Percentiles rank a stretch among this genome's conserved stretches.
Evolutionary conservation across 2,888 invertebrate species (phyloP).

Genomic region (Rhagium mordax): DNA sequence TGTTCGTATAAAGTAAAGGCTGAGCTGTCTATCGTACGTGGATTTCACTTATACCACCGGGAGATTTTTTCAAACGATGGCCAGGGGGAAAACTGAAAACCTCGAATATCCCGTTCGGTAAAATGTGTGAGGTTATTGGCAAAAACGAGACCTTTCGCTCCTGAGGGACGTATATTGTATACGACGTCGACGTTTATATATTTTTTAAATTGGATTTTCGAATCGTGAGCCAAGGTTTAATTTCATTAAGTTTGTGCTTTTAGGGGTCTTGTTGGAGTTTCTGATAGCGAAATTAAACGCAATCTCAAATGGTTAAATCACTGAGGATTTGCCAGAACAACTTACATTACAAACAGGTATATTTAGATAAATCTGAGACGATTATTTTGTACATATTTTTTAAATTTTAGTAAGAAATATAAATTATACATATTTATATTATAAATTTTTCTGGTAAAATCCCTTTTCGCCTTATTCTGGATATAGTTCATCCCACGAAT

Average conservation of each 20-base stretch:
- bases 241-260: background rate
- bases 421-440: too few relatives aligned
- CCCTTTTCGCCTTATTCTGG: too few relatives aligned
- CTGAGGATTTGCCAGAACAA: background rate
- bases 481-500: too few relatives aligned
- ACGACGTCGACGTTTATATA: slow-evolving; percentile 20
- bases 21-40: background rate
- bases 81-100: slow-evolving; percentile 8
- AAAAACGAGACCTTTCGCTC: background rate
- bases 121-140: background rate
- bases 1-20: background rate
- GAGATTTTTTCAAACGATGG: background rate
- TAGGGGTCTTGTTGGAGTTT: background rate
- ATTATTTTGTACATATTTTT: too few relatives aligned
- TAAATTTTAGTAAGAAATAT: too few relatives aligned
- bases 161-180: slow-evolving; percentile 13
- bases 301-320: background rate
- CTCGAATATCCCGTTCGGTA: background rate
- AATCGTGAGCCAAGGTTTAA: slow-evolving; percentile 1
- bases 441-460: too few relatives aligned
- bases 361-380: too few relatives aligned
- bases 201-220: slow-evolving; percentile 19
- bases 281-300: background rate
- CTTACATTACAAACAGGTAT: background rate
- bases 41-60: background rate